A percentile compares a stretch with the other conserved stretches of the same genome.
phyloP scores from a whole-genome alignment of 2,113 vertebrate genomes.

The Genyomyrus donnyi region DNA sequence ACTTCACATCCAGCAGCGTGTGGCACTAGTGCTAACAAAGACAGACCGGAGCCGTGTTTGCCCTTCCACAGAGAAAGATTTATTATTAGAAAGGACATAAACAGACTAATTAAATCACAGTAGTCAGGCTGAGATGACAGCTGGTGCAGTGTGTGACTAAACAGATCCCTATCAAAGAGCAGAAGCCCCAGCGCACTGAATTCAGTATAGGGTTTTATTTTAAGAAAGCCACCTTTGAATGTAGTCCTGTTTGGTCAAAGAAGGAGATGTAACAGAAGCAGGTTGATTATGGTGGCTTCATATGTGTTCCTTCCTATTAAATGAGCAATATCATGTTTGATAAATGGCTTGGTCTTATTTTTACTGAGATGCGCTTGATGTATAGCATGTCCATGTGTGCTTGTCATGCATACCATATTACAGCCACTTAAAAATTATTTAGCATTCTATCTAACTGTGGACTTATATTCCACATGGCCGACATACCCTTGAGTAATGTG shows the following conservation, averaged over 20 bases:
- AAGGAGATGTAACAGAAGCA: conserved; percentile 18
- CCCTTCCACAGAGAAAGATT: conserved; percentile 97
- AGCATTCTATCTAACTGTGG: background rate
- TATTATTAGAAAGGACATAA: conserved; percentile 99
- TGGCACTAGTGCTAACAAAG: conserved; percentile 67
- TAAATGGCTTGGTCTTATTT: background rate
- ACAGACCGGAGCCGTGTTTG: conserved; percentile 82
- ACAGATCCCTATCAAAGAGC: conserved; percentile 95
- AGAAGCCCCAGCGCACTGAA: conserved; percentile 77
- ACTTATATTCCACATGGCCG: conserved; percentile 2
- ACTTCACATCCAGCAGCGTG: conserved; percentile 79
- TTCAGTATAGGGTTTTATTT: conserved; percentile 62
- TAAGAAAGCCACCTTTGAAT: conserved; percentile 25
- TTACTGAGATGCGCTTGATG: background rate
- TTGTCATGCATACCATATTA: background rate
- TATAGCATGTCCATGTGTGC: background rate
- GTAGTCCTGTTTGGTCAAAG: conserved; percentile 17
- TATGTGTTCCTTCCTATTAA: background rate
- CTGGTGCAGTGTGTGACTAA: conserved; percentile 97
- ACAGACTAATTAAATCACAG: conserved; percentile 99
- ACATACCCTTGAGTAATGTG: conserved; percentile 7
- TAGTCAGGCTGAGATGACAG: conserved; percentile 98
- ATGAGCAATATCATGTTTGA: background rate
- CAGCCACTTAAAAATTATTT: background rate
- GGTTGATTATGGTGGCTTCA: conserved; percentile 14